Base-by-base conservation (phyloP, 1,140 invertebrate genomes). In the Euborellia annulipes region DNA sequence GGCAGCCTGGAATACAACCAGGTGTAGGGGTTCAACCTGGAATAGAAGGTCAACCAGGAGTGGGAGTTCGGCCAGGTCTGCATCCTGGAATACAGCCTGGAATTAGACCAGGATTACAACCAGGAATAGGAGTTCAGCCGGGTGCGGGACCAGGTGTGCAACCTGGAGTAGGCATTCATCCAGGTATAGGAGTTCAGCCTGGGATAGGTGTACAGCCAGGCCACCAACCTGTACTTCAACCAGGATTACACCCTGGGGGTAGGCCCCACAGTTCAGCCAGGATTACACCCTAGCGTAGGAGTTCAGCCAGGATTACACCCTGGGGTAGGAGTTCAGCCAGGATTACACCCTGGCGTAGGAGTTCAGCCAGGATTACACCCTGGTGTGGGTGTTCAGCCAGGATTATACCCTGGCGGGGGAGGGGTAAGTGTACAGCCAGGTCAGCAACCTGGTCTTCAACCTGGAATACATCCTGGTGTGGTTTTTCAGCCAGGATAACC, bases 51-150 rank as follows among this genome's bases (percentile, higher is more conserved):
- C 16, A 40, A 17, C 38, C 38, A 17, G 38, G 38, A 40, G 16
- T 40, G 30, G 37, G 46, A 37, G 45, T 49, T 34, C 47, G 30
- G 44, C 41, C 36, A 43, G 36, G 32, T 47, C 19, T 2, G 23
- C 23, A 27, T 4, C 23, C 23, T 2, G 38, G 38, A 40, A 3
- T 40, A n/a, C n/a, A n/a, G n/a, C n/a, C n/a, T 17, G 23, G 23
- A n/a, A 11, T 27, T 27, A 4, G 11, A 11, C 23, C 32, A 36
- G 45, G 41, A 23, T 27, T 23, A 44, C 45, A 45, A 43, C 47
- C 47, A 40, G 43, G 32, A 9, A 16, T 19, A 32, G 41, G 14
- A 39, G 43, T 30, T 23, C 44, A 46, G 43, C 48, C 50, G 17
- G 50, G 47, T 36, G 45, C 50, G 42, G 36, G n/a, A 11, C 37